Evolutionary conservation across 2,888 invertebrate genomes (phyloP).

Genomic region (Liposcelis brunnea): DNA sequence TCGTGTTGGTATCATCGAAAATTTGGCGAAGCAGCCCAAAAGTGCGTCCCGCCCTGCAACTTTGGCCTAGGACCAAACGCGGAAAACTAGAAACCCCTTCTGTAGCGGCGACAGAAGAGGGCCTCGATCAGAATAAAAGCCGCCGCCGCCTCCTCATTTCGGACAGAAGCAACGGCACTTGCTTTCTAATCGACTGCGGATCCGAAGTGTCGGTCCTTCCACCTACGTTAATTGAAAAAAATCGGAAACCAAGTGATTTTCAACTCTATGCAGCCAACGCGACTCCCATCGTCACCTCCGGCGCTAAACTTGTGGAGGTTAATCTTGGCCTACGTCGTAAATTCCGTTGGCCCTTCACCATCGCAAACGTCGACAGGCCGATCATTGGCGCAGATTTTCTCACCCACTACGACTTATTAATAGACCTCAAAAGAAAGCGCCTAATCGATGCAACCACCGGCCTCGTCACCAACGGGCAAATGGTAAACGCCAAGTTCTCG

Average conservation of each 20-base stretch:
- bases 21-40: too few relatives aligned
- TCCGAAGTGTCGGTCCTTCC: background rate
- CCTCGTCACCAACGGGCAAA: too few relatives aligned
- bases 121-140: background rate
- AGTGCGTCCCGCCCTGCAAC: too few relatives aligned
- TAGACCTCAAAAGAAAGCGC: background rate
- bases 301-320: background rate
- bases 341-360: background rate
- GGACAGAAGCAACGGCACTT: background rate
- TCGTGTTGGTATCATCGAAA: too few relatives aligned
- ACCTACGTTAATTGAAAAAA: too few relatives aligned
- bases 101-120: too few relatives aligned
- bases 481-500: too few relatives aligned
- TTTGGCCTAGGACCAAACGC: too few relatives aligned
- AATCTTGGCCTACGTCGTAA: background rate
- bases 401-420: background rate
- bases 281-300: background rate
- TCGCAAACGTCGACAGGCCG: background rate
- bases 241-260: too few relatives aligned
- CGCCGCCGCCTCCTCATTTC: background rate
- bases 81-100: too few relatives aligned
- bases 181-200: constrained; percentile 2
- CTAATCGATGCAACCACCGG: background rate
- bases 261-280: background rate
- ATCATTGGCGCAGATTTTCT: constrained; percentile 3